These are phyloP conservation scores for Drosophila nigricruria DNA, from an alignment of 2,888 invertebrate species.

Conservation along the genomic window DNA sequence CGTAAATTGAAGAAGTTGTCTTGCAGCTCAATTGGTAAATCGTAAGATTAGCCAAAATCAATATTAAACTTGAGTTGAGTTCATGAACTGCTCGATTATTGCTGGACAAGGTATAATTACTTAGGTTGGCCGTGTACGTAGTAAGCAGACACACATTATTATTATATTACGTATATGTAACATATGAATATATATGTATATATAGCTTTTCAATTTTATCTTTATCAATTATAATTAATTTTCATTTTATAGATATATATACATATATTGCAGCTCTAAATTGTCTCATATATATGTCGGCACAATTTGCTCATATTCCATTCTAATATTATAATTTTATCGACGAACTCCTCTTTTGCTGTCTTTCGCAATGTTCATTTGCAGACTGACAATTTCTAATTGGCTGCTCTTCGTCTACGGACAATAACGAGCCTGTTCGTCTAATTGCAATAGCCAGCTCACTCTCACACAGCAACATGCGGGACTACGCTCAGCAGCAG, in stretches of 20 bases:
- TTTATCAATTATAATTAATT: not conserved
- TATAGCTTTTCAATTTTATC: not conserved
- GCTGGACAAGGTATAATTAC: not conserved
- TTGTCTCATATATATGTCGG: not conserved
- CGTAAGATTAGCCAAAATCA: conserved; percentile 1
- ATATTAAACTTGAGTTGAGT: not conserved
- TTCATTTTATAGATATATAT: not conserved
- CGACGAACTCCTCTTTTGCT: too few species aligned
- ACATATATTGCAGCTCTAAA: not conserved
- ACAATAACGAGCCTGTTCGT: not conserved
- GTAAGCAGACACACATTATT: too few species aligned
- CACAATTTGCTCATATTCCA: not conserved
- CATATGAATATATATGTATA: not conserved
- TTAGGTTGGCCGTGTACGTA: not conserved
- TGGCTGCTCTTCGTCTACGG: not conserved
- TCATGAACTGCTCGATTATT: not conserved
- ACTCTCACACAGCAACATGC: not conserved
- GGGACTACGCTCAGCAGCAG: not conserved
- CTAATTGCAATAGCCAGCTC: not conserved
- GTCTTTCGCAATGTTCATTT: not conserved
- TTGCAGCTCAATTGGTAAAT: not conserved
- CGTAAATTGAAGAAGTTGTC: not conserved
- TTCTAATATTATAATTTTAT: too few species aligned
- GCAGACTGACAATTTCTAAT: not conserved
- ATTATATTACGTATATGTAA: too few species aligned